Evolutionary conservation across 2,797 vertebrate species (phyloP).

Genomic region (Macropodus opercularis): DNA sequence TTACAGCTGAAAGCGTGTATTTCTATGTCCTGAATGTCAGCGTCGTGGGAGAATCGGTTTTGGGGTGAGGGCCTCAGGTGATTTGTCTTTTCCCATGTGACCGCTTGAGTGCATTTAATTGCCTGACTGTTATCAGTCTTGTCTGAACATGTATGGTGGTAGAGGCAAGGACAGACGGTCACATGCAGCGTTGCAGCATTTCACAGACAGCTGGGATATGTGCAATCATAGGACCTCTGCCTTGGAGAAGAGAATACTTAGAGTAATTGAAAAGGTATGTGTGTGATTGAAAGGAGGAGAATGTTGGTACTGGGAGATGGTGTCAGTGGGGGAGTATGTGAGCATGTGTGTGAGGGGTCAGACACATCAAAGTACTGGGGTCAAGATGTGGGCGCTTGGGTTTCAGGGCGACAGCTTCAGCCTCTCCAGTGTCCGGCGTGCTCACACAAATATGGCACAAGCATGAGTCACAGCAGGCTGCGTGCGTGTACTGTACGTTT

Average conservation of each 20-base stretch:
- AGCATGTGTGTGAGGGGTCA: constrained; percentile 19
- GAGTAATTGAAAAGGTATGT: constrained; percentile 15
- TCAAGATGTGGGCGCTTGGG: constrained; percentile 37
- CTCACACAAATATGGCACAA: constrained; percentile 25
- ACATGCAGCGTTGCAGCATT: too few relatives aligned
- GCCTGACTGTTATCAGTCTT: constrained; percentile 22
- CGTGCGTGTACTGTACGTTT: constrained; percentile 25
- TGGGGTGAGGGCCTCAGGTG: background rate
- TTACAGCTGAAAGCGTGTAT: constrained; percentile 39
- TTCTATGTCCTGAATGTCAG: constrained; percentile 45
- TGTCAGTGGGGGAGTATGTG: constrained; percentile 45
- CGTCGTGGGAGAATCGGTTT: constrained; percentile 48
- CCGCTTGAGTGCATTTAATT: constrained; percentile 26
- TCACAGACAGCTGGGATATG: constrained; percentile 40
- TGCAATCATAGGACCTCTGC: constrained; percentile 10
- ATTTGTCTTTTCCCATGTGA: constrained; percentile 29
- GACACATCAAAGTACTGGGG: constrained; percentile 57
- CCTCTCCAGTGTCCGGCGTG: constrained; percentile 33
- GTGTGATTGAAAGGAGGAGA: constrained; percentile 18
- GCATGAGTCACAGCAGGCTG: constrained; percentile 56
- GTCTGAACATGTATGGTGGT: constrained; percentile 1
- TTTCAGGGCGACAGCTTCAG: constrained; percentile 39
- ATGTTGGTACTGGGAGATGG: constrained; percentile 5
- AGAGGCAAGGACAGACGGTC: background rate
- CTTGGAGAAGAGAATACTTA: constrained; percentile 14